Conservation (phyloP, 2,113 vertebrate species). For the Cryptomyrus ogoouensis region DNA sequence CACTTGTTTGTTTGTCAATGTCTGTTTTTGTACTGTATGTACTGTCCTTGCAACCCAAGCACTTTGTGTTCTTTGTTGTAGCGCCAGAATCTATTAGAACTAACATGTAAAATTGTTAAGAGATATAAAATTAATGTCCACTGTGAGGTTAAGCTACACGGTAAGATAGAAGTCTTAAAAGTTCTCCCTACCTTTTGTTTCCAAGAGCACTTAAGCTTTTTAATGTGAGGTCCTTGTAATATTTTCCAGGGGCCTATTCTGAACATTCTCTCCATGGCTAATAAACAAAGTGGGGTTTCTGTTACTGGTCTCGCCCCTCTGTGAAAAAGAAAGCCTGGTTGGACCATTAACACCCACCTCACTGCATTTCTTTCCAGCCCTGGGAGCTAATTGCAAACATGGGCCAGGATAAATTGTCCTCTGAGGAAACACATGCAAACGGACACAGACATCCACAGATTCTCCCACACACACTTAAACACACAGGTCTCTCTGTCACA, state of each 20-base stretch:
- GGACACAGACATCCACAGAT: slow-evolving; percentile 29
- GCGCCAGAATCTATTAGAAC: not conserved
- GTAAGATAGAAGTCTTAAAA: not conserved
- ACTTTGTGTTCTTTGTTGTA: not conserved
- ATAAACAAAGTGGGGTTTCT: slow-evolving; percentile 69
- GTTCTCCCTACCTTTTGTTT: not conserved
- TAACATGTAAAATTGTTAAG: not conserved
- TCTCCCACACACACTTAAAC: slow-evolving; percentile 12
- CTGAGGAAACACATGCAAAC: slow-evolving; percentile 78
- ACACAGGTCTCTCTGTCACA: slow-evolving; percentile 8
- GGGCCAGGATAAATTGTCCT: slow-evolving; percentile 76
- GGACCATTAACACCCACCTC: slow-evolving; percentile 77
- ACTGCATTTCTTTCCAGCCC: slow-evolving; percentile 80
- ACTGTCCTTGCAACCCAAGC: not conserved
- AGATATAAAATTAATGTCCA: not conserved
- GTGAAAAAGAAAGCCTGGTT: slow-evolving; percentile 69
- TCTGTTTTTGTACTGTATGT: not conserved
- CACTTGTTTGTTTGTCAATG: not conserved
- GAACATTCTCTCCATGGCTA: slow-evolving; percentile 56
- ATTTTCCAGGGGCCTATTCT: slow-evolving; percentile 61
- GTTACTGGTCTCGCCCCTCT: slow-evolving; percentile 71
- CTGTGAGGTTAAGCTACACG: not conserved
- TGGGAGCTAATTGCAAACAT: slow-evolving; percentile 95
- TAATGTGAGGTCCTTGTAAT: slow-evolving; percentile 56
- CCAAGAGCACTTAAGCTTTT: slow-evolving; percentile 38